Base-by-base conservation (phyloP, 2,888 invertebrate genomes). In the Prosopocoilus inquinatus region DNA sequence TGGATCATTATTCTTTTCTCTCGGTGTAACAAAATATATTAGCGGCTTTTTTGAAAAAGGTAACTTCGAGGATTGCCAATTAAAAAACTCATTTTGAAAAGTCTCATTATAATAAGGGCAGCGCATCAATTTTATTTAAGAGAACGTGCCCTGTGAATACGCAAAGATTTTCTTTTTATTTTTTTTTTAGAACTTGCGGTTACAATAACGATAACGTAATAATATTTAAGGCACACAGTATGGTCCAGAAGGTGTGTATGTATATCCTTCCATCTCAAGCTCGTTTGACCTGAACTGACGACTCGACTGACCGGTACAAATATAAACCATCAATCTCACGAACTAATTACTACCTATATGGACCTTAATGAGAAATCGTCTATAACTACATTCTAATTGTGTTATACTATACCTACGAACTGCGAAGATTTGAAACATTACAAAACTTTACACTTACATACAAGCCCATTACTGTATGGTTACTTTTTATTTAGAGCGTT, bases 241-340 rank as follows among this genome's bases (percentile, higher is more conserved):
- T 28, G 12, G 36, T 36, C 36, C 11, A 9, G 36, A 5, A 2
- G 36, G 12, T 36, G 36, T n/a, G n/a, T n/a, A 3, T 28, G 20
- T 28, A 28, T 36, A 34, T 34, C 9, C 9, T 34, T 34, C 8
- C 8, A 34, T 34, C 34, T 36, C 12, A 9, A 9, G 36, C 9
- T 38, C 41, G 50, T 41, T 47, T 47, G 50, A 50, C 50, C 50
- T 50, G 38, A 36, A 13, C 49, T 36, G 36, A 34, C 34, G 50
- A 50, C 50, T 28, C 41, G 50, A 20, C 50, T 50, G 32, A 50
- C 50, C 50, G 32, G 50, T 50, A 50, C 50, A 50, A 50, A 50
- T 50, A 50, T 50, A 43, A 50, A 44, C 41, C 50, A 50, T 50
- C 44, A 50, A 50, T 50, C 50, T 50, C 50, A 39, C 11, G 13